Conservation (phyloP, 30 jellyfish, hydroid and myxozoan species). For the Morbakka virulenta region DNA sequence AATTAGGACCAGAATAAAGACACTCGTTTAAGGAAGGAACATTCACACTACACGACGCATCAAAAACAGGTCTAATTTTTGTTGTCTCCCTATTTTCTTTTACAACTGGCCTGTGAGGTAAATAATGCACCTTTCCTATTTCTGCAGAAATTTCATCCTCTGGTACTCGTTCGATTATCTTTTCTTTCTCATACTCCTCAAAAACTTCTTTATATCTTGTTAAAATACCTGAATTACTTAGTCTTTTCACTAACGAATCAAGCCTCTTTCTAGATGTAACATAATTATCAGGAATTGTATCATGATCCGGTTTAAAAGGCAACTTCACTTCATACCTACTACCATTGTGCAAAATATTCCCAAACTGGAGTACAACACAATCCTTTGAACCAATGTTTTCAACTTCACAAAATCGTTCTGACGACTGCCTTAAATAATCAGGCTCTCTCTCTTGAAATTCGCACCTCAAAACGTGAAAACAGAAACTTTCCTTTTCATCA, state of each 20-base stretch:
- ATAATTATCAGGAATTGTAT: background rate
- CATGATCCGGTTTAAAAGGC: constrained; percentile 12
- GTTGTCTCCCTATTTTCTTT: constrained; percentile 33
- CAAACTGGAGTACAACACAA: background rate
- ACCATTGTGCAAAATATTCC: background rate
- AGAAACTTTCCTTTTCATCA: background rate
- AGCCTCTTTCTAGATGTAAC: background rate
- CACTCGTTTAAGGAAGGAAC: too few relatives aligned
- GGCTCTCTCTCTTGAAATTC: background rate
- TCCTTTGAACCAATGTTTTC: background rate
- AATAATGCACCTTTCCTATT: too few relatives aligned
- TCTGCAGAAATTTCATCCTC: background rate
- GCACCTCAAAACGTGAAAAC: background rate
- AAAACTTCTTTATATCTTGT: background rate
- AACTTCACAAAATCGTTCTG: background rate
- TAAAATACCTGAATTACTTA: background rate
- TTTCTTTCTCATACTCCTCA: background rate
- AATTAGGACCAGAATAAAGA: too few relatives aligned
- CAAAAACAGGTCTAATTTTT: constrained; percentile 20
- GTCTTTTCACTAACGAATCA: background rate
- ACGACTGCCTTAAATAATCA: background rate
- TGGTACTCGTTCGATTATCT: background rate
- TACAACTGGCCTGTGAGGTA: too few relatives aligned
- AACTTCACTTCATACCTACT: constrained; percentile 2
- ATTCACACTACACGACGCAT: too few relatives aligned